Base-by-base conservation (phyloP, 1,140 invertebrate species). In the Reticulitermes speratus region DNA sequence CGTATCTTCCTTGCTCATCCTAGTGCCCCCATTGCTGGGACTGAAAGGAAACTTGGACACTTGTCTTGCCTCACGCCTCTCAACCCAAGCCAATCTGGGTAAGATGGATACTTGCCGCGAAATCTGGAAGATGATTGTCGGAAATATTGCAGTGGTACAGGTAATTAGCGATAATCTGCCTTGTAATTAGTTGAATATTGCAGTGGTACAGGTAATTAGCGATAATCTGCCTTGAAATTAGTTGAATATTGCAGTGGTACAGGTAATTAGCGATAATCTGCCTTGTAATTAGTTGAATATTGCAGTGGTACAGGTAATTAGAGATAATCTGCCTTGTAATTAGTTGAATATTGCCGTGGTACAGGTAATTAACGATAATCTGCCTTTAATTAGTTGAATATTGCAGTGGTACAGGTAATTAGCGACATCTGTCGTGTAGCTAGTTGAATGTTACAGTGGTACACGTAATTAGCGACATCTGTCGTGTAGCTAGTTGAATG, bases 1-100 rank as follows among this genome's bases (percentile, higher is more conserved):
- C 86, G 94, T 99, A 3, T 94, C 95, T 16, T 96, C 98, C 89
- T 93, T 99, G 45, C 96, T 98, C 88, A 97, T 99, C 65, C 91
- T 99, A 55, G 97, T 99, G 44, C 97, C 98, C 65, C 95, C 98
- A n/a, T 91, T 99, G 25, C 93, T 99, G 44, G 98, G 98, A 12
- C 91, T 99, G 45, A 99, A 99, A 92, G 98, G 98, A 86, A 99
- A 99, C 92, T 91, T 99, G 88, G 98, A 99, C 92, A 99, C 99
- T 98, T 99, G 98, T 83, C 91, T 99, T 44, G 98, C 98, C 1
- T 98, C 97, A 5, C 93, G 98, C 25, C 93, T 99, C 0, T 98
- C 97, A 30, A 99, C 97, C 0, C 97, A 97, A 90, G 96, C 96
- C 1, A 97, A 98, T 91, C 91, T 97, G 55, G 96, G 97, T 5